Base-by-base conservation (phyloP, 2,113 vertebrate species). In the Pomatostomus ruficeps region DNA sequence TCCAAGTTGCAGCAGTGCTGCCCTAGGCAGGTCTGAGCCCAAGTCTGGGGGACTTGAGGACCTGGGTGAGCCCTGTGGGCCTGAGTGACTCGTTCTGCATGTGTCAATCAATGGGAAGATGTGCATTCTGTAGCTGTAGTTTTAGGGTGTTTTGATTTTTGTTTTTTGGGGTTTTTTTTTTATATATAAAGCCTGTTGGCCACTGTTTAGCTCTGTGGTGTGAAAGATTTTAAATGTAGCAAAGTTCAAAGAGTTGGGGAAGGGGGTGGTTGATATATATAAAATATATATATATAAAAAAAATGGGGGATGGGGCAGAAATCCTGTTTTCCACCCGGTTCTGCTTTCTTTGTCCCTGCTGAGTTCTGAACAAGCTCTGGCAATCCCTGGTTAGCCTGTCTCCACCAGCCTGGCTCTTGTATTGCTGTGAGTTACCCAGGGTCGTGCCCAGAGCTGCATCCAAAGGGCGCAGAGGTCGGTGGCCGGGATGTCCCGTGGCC, bases 81-180 rank as follows among this genome's bases (percentile, higher is more conserved):
- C 97, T 92, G 97, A 96, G 96, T 79, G 96, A 97, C 80, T 94
- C 26, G 48, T 98, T 97, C 98, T 98, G 99, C 99, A 99, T 98
- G 98, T 99, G 98, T 99, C 99, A 99, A 99, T 99, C 99, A 99
- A 98, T 98, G 99, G 99, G 99, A 98, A 97, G 97, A 98, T 98
- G 99, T 99, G 99, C 99, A 99, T 98, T 99, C 98, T 98, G 97
- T 98, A 99, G 98, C 90, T 98, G 95, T 99, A 99, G 98, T 96
- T 98, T 93, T 97, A 94, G 93, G 94, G 88, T 97, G 94, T 97
- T 98, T 98, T 97, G 95, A 61, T 61, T 88, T 88, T 74, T 45
- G n/a, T 19, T 29, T 97, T 96, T 65, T 28, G 10, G 7, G 26
- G 0, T n/a, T n/a, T 31, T 48, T 31, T 24, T 82, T 91, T 88